A percentile compares a stretch with the other conserved stretches of the same genome.
phyloP scores from a whole-genome alignment of 2,113 vertebrate genomes.

The Zapus hudsonius region DNA sequence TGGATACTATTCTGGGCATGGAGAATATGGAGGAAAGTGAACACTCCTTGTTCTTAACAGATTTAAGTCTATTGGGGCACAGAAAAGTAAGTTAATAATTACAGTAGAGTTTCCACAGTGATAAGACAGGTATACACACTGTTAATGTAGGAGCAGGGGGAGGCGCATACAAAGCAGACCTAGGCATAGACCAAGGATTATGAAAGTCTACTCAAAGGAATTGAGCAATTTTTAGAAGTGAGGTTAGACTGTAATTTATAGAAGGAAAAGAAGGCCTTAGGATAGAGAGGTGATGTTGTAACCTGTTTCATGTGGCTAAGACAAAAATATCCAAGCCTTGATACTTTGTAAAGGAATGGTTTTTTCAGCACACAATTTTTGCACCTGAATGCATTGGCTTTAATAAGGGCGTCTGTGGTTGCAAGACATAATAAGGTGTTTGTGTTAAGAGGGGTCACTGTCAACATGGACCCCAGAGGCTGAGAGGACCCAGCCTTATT shows the following conservation, averaged over 20 bases:
- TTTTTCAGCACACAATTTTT: not conserved
- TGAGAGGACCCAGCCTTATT: not conserved
- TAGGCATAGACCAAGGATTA: not conserved
- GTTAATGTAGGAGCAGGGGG: not conserved
- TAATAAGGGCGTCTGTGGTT: not conserved
- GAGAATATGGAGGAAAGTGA: not conserved
- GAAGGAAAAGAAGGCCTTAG: not conserved
- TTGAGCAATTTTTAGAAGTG: not conserved
- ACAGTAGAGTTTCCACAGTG: not conserved
- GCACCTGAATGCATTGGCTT: not conserved
- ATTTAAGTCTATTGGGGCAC: not conserved
- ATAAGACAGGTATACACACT: not conserved
- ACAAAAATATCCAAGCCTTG: not conserved
- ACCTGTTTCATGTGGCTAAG: not conserved
- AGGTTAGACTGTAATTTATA: not conserved
- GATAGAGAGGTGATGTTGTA: not conserved
- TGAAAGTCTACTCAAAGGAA: not conserved
- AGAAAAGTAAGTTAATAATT: not conserved
- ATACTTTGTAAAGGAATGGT: not conserved
- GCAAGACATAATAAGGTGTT: not conserved
- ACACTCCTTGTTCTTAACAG: not conserved
- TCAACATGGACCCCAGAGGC: not conserved
- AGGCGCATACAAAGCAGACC: not conserved
- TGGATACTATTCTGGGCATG: not conserved
- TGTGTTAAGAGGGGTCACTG: not conserved